These are phyloP conservation scores for Drosophila setosimentum DNA, from an alignment of 2,888 invertebrate genomes.

Conservation along the genomic window DNA sequence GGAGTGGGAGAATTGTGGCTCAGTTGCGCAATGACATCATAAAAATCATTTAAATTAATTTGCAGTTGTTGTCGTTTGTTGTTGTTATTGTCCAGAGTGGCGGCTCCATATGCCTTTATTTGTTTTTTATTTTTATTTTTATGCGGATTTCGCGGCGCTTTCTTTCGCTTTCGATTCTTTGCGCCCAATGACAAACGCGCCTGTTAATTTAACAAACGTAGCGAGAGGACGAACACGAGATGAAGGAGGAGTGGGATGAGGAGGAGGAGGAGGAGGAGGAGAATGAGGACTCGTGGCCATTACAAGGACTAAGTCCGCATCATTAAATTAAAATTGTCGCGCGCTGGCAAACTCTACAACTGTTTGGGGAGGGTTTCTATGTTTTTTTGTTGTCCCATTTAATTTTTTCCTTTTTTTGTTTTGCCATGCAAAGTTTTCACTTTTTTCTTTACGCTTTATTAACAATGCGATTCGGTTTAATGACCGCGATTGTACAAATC, in stretches of 20 bases:
- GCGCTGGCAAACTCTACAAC: constrained; percentile 39
- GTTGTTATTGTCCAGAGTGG: constrained; percentile 17
- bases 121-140: constrained; percentile 59
- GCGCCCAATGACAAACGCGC: constrained; percentile 69
- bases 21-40: constrained; percentile 81
- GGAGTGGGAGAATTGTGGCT: constrained; percentile 40
- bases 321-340: constrained; percentile 82
- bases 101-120: constrained; percentile 76
- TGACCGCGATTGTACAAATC: constrained; percentile 81
- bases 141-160: constrained; percentile 49
- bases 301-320: constrained; percentile 81
- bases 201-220: constrained; percentile 79
- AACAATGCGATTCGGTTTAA: constrained; percentile 79
- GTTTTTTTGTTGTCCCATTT: constrained; percentile 13
- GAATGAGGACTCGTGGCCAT: constrained; percentile 56
- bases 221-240: constrained; percentile 33
- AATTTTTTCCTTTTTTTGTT: constrained; percentile 34
- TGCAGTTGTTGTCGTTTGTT: constrained; percentile 56
- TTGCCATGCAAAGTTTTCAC: constrained; percentile 62
- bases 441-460: constrained; percentile 73
- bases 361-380: constrained; percentile 50
- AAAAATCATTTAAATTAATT: constrained; percentile 81
- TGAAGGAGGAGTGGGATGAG: neutral
- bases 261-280: neutral
- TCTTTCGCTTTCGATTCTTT: constrained; percentile 43